phyloP scores from a whole-genome alignment of 2,888 invertebrate species.

The Leptura quadrifasciata region DNA sequence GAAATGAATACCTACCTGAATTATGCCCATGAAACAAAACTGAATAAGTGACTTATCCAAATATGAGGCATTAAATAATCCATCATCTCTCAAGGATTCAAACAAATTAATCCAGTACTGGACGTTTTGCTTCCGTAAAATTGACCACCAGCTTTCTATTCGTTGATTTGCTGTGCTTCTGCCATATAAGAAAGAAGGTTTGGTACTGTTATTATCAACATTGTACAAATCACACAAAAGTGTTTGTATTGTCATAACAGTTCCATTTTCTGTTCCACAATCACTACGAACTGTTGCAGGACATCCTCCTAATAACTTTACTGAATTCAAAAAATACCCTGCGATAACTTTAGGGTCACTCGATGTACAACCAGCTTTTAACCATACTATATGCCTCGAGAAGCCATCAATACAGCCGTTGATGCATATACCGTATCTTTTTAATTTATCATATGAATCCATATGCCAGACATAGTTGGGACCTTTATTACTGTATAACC shows the following conservation, averaged over 20 bases:
- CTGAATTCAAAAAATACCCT: conserved; percentile 10
- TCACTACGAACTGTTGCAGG: conserved; percentile 8
- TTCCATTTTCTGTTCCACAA: conserved; percentile 2
- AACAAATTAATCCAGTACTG: conserved; percentile 16
- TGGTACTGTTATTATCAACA: background rate
- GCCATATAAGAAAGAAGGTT: no score
- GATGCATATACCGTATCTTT: no score
- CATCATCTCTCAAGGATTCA: background rate
- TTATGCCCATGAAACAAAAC: background rate
- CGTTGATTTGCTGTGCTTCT: conserved; percentile 1
- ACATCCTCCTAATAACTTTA: background rate
- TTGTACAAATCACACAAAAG: conserved; percentile 9
- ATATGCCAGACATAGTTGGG: background rate
- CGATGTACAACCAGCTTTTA: no score
- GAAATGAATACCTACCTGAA: conserved; percentile 10
- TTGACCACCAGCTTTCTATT: conserved; percentile 1
- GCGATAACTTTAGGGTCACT: conserved; percentile 13
- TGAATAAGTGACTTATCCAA: conserved; percentile 4
- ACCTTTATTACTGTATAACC: no score
- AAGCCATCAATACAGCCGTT: no score
- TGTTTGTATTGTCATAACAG: conserved; percentile 4
- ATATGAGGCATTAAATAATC: no score
- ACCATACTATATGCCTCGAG: no score
- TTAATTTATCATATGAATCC: conserved; percentile 1
- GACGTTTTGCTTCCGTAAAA: conserved; percentile 2